Percentiles rank a stretch among this genome's conserved stretches.
Conservation (phyloP, 1,140 invertebrate genomes). For the Cydia splendana region DNA sequence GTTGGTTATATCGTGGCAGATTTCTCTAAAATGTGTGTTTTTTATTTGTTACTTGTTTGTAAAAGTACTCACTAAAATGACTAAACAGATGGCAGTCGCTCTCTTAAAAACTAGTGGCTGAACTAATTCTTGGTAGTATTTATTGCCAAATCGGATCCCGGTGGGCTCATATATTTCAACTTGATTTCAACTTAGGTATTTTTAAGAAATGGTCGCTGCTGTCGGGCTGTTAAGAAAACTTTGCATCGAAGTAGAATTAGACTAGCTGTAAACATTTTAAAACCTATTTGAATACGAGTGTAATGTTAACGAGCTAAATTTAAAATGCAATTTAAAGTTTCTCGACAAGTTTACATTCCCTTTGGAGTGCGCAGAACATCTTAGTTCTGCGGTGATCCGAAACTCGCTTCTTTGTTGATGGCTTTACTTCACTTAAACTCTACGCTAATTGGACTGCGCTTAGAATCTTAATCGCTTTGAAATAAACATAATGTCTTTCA, state of each 20-base stretch:
- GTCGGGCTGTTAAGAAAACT: neutral
- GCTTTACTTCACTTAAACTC: conserved; percentile 24
- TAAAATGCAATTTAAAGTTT: conserved; percentile 74
- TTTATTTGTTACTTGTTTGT: no score
- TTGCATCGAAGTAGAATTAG: conserved; percentile 29
- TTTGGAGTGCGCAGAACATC: conserved; percentile 58
- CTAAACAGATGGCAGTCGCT: no score
- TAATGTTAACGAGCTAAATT: conserved; percentile 66
- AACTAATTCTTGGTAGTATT: no score
- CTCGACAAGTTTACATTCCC: conserved; percentile 61
- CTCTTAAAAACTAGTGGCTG: no score
- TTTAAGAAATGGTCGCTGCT: no score
- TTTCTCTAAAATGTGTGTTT: no score
- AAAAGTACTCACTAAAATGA: no score
- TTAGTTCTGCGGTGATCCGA: conserved; percentile 23
- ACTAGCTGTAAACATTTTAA: conserved; percentile 45
- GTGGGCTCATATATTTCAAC: no score
- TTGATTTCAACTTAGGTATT: no score
- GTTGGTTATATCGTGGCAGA: no score
- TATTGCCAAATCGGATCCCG: no score
- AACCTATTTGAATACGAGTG: conserved; percentile 47
- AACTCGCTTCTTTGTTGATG: conserved; percentile 33
- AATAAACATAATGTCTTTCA: neutral
- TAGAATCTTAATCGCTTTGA: neutral
- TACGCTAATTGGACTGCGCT: conserved; percentile 12